Percentiles rank a stretch among this genome's conserved stretches.
Conservation (phyloP, 2,797 vertebrate species). For the Sternotherus odoratus region DNA sequence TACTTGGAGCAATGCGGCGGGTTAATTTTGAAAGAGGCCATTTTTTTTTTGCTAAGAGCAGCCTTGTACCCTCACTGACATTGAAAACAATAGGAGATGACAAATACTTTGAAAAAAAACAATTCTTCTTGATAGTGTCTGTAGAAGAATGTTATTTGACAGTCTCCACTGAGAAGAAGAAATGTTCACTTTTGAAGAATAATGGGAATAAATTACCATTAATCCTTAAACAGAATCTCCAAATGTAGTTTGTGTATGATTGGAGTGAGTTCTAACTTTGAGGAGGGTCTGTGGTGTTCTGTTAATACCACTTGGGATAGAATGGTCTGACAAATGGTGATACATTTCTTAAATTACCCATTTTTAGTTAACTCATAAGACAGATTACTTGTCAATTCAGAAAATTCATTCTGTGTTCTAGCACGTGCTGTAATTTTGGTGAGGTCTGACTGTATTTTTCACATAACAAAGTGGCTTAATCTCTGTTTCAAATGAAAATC, state of each 20-base stretch:
- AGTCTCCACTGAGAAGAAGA: not conserved
- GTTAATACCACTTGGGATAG: not conserved
- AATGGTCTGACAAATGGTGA: not conserved
- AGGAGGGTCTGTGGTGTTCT: not conserved
- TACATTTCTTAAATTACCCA: not conserved
- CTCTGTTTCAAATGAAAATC: not conserved
- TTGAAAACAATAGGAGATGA: not conserved
- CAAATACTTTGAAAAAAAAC: not conserved
- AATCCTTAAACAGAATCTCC: not conserved
- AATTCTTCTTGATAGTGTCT: not conserved
- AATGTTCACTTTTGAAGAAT: not conserved
- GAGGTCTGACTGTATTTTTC: not conserved
- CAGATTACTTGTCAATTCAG: not conserved
- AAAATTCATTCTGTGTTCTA: not conserved
- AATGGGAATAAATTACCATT: not conserved
- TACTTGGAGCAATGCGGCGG: not conserved
- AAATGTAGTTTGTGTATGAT: not conserved
- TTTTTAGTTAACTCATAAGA: not conserved
- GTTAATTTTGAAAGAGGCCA: not conserved
- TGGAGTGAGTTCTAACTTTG: not conserved
- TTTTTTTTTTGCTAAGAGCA: not conserved
- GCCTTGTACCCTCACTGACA: not conserved
- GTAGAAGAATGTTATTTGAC: not conserved
- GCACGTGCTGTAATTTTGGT: not conserved
- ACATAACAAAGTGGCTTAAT: not conserved